Evolutionary conservation across 1,140 invertebrate species (phyloP).

Genomic region (Galleria mellonella): DNA sequence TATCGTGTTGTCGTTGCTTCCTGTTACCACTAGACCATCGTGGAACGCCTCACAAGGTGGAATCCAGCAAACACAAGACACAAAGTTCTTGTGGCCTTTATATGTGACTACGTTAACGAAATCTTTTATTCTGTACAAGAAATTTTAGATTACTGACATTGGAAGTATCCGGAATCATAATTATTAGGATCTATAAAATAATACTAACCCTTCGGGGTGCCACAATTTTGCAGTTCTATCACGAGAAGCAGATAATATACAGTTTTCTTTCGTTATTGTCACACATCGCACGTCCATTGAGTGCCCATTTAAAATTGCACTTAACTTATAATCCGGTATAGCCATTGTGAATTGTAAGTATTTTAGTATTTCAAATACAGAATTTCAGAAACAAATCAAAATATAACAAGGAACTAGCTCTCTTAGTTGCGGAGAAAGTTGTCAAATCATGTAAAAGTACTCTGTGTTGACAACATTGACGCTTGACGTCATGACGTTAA

Average conservation of each 20-base stretch:
- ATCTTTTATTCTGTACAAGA: slow-evolving; percentile 72
- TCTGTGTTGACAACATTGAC: not conserved
- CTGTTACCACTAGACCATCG: slow-evolving; percentile 88
- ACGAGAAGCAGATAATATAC: slow-evolving; percentile 88
- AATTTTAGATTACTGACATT: slow-evolving; percentile 16
- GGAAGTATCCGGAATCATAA: slow-evolving; percentile 1
- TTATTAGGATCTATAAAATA: not conserved
- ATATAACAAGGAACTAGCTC: too few species aligned
- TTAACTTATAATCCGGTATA: slow-evolving; percentile 82
- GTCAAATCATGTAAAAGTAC: slow-evolving; percentile 26
- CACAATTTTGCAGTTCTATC: slow-evolving; percentile 91
- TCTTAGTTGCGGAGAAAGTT: slow-evolving; percentile 23
- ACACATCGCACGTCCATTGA: slow-evolving; percentile 89
- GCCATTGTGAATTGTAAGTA: slow-evolving; percentile 43
- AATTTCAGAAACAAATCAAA: slow-evolving; percentile 19
- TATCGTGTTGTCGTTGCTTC: slow-evolving; percentile 91
- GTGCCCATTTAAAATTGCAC: slow-evolving; percentile 85
- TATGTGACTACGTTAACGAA: slow-evolving; percentile 80
- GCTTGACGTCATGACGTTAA: not conserved
- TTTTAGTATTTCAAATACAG: slow-evolving; percentile 10
- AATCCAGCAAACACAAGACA: slow-evolving; percentile 85
- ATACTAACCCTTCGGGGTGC: slow-evolving; percentile 84
- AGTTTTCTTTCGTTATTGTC: slow-evolving; percentile 78
- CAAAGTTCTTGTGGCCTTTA: slow-evolving; percentile 90
- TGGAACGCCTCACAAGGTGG: slow-evolving; percentile 80